Base-by-base conservation (phyloP, 1,140 invertebrate species). In the Holotrichia oblita region DNA sequence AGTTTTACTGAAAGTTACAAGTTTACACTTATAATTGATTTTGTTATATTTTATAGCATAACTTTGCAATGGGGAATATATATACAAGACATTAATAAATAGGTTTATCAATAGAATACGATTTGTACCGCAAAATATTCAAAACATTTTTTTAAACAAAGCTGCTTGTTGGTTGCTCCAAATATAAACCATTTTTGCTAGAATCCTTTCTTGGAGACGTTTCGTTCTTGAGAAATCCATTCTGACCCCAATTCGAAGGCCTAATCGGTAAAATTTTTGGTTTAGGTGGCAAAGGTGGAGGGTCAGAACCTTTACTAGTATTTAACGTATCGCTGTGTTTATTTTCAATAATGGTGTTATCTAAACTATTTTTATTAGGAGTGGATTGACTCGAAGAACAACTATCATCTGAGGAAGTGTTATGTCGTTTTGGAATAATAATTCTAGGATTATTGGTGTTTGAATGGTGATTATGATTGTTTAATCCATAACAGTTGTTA, bases 111-210 rank as follows among this genome's bases (percentile, higher is more conserved):
- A n/a, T n/a, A n/a, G n/a, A n/a, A n/a, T n/a, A n/a, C n/a, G n/a
- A n/a, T n/a, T n/a, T n/a, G n/a, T n/a, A n/a, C n/a, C n/a, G 55
- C 55, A 17, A 10, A 61, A 14, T 6, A 14, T 0, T 61, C 20
- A 85, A 91, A 79, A 92, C 91, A 87, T 92, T 83, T 90, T 91
- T 80, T n/a, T n/a, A n/a, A n/a, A n/a, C n/a, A n/a, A n/a, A n/a
- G n/a, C n/a, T n/a, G n/a, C n/a, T n/a, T n/a, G 89, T 90, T 24
- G 90, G 88, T 81, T 91, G 89, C 79, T 92, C 91, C 14, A 92
- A 84, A 83, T 91, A 92, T 34, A 89, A 87, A 69, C 83, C 80
- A 82, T 87, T 74, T 83, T 88, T 79, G 44, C 59, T 79, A 40
- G 40, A 7, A 76, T 81, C 77, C 79, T 72, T 83, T 42, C 74